phyloP scores from a whole-genome alignment of 1,140 invertebrate species.

The Frieseomelitta varia region DNA sequence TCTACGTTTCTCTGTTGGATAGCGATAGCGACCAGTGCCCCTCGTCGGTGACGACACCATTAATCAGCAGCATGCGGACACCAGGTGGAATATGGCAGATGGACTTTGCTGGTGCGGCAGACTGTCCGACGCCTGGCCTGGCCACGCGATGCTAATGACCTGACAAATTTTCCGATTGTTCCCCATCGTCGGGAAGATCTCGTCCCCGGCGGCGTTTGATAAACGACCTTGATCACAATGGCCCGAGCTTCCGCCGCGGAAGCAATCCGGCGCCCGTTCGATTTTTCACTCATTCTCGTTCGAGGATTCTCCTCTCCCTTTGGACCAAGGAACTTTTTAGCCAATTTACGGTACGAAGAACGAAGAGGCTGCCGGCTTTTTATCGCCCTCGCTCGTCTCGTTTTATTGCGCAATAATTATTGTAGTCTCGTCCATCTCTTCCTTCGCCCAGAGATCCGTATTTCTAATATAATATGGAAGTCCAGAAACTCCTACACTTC shows the following conservation, averaged over 20 bases:
- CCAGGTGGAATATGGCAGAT: constrained; percentile 36
- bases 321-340: no score
- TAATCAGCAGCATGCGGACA: constrained; percentile 46
- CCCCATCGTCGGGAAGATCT: constrained; percentile 26
- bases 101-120: constrained; percentile 12
- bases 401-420: constrained; percentile 15
- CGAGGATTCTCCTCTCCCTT: no score
- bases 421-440: no score
- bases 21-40: constrained; percentile 1
- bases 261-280: background rate
- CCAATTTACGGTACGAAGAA: background rate
- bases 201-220: background rate
- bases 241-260: constrained; percentile 5
- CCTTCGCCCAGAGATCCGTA: background rate
- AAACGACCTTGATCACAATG: constrained; percentile 52
- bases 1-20: background rate
- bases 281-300: background rate
- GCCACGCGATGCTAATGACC: constrained; percentile 58
- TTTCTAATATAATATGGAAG: constrained; percentile 34
- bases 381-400: background rate
- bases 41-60: constrained; percentile 20
- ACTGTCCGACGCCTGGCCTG: constrained; percentile 5
- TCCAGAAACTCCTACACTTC: background rate
- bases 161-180: constrained; percentile 64
- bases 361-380: constrained; percentile 3